These are phyloP conservation scores for Dipodomys spectabilis DNA, from an alignment of 2,113 vertebrate species.

Conservation along the genomic window DNA sequence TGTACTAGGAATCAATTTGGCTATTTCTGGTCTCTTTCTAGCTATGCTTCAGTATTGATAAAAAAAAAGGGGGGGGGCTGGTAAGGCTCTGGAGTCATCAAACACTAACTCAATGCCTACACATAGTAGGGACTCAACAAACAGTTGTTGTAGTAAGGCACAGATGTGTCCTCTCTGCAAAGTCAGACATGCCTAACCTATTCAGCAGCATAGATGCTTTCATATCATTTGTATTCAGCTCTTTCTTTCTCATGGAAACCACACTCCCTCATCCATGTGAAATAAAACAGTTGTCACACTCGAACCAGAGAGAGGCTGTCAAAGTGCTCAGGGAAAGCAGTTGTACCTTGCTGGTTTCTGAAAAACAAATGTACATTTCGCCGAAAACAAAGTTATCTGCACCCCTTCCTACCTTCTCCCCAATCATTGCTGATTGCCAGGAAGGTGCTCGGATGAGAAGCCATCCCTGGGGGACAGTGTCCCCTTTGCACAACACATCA, in stretches of 20 bases:
- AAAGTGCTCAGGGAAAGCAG: background rate
- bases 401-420: background rate
- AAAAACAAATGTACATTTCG: background rate
- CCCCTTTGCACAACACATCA: background rate
- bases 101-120: background rate
- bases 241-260: background rate
- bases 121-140: background rate
- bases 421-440: background rate
- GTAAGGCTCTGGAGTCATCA: background rate
- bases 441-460: slow-evolving; percentile 2
- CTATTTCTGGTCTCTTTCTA: background rate
- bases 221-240: background rate
- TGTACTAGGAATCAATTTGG: background rate
- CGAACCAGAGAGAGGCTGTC: slow-evolving; percentile 1
- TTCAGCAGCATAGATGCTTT: background rate
- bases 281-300: background rate
- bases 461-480: background rate
- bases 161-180: background rate
- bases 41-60: rapidly evolving
- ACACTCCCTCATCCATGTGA: background rate
- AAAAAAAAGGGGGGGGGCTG: background rate
- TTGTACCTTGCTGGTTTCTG: background rate
- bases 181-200: background rate
- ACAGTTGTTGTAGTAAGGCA: no score
- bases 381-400: background rate